Base-by-base conservation (phyloP, 2,797 vertebrate genomes). In the Chiroxiphia lanceolata region DNA sequence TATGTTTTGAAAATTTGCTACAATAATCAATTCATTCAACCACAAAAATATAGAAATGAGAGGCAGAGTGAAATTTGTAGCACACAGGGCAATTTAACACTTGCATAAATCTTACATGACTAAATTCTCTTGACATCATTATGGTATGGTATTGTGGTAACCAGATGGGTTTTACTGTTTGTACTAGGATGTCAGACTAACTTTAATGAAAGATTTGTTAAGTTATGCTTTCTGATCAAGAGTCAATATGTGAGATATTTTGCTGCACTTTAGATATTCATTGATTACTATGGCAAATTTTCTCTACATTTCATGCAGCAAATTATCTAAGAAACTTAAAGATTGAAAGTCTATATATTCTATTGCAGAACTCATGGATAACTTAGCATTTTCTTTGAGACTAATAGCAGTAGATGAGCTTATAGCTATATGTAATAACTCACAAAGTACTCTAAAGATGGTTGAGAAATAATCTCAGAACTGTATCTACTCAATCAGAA, bases 221-320 rank as follows among this genome's bases (percentile, higher is more conserved):
- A 57, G 63, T 93, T 79, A 18, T 34, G 29, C 54, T 97, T 94
- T 83, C 51, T 75, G 83, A 93, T 82, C 53, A 68, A 79, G 18
- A 83, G 87, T 81, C 61, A 53, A 47, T 36, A 75, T 44, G 60
- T 68, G 54, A 95, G 51, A 74, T 84, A 89, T 90, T 97, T 96
- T 95, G 18, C 54, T 84, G 26, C 12, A 75, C n/a, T 91, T 97
- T 40, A 86, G 63, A 82, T 92, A 93, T 61, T 81, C 33, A n/a
- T 57, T 87, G 65, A 68, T 92, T 64, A 77, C 31, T 50, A 18
- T 5, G 78, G 29, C 23, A 80, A 94, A 68, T 96, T 95, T 80
- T 93, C 20, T 69, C n/a, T 60, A 47, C 1, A 6, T 10, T 72
- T 85, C 26, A 40, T 64, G 26, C 12, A 74, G 18, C 23, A 83